Base-by-base conservation (phyloP, 2,888 invertebrate species). In the Alloscopus bannaensis region DNA sequence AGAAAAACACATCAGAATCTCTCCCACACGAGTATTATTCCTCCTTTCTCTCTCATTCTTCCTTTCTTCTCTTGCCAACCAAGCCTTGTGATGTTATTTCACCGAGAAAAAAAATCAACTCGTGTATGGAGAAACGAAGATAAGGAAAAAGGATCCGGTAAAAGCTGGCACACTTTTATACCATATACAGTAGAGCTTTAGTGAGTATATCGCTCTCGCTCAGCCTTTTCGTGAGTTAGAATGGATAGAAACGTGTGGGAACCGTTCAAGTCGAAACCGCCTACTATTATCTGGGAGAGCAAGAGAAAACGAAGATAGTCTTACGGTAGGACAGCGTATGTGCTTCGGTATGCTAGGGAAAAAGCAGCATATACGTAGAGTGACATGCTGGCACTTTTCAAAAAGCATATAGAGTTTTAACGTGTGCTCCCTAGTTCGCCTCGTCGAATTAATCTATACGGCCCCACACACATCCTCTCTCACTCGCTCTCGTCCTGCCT, bases 211-310 rank as follows among this genome's bases (percentile, higher is more conserved):
- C 26, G 28, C n/a, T 47, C 47, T 36, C 13, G 36, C 13, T 13
- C 13, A 36, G 13, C 13, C 6, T 36, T 36, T 36, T 36, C 36
- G 36, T 36, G 36, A 8, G 36, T 6, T 47, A n/a, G 52, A n/a
- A 45, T 22, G 55, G 72, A 31, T 57, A 65, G 65, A 55, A 65
- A 73, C 55, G 55, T 73, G 73, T 73, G 55, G 64, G 73, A 65
- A 65, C 55, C 73, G 65, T 65, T 73, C 64, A 65, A 73, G 55
- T 65, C 29, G 65, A 73, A 73, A 73, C 73, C 65, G 65, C 64
- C 73, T 73, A 73, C 73, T 45, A 64, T 72, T 42, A 42, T 45
- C 28, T 45, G 18, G 42, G 1, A 40, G 8, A 1, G 26, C 47
- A 60, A 55, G 62, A 40, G 28, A 55, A 64, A 55, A n/a, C 3